These are phyloP conservation scores for Ctenopoma multispine DNA, from an alignment of 2,797 vertebrate genomes.

Conservation along the genomic window DNA sequence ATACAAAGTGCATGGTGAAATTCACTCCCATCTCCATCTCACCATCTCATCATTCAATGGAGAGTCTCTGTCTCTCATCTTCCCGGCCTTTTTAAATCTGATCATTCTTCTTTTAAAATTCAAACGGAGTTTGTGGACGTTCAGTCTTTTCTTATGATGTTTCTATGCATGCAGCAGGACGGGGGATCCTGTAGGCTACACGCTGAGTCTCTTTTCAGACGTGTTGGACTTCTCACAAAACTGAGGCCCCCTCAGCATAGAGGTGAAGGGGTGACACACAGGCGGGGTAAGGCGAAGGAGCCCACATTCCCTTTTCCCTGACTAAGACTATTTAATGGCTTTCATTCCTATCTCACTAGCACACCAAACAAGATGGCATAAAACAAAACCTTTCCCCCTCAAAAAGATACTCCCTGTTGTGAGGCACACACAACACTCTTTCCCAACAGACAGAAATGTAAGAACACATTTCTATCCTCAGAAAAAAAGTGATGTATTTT, in stretches of 20 bases:
- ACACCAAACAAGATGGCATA: constrained; percentile 74
- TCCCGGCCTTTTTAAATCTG: constrained; percentile 48
- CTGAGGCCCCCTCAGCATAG: constrained; percentile 74
- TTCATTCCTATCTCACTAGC: constrained; percentile 76
- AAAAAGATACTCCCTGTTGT: constrained; percentile 69
- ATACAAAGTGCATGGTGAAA: constrained; percentile 63
- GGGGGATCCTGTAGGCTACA: constrained; percentile 74
- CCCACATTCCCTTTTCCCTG: constrained; percentile 67
- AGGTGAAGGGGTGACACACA: constrained; percentile 78
- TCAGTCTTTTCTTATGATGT: constrained; percentile 76
- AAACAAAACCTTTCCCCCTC: constrained; percentile 74
- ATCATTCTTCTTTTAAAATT: constrained; percentile 78
- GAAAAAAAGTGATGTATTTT: constrained; percentile 39
- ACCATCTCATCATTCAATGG: constrained; percentile 59
- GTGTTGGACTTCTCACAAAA: constrained; percentile 78
- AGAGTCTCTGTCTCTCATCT: constrained; percentile 69
- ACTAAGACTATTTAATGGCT: constrained; percentile 86
- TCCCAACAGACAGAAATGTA: constrained; percentile 31
- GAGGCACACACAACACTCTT: constrained; percentile 53
- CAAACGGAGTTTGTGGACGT: constrained; percentile 77
- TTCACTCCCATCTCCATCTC: constrained; percentile 65
- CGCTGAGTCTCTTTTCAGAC: constrained; percentile 82
- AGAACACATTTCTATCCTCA: constrained; percentile 33
- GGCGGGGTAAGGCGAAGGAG: constrained; percentile 62
- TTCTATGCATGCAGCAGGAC: constrained; percentile 64